Evolutionary conservation across 2,113 vertebrate species (phyloP).

Genomic region (Dendrocopos noguchii): DNA sequence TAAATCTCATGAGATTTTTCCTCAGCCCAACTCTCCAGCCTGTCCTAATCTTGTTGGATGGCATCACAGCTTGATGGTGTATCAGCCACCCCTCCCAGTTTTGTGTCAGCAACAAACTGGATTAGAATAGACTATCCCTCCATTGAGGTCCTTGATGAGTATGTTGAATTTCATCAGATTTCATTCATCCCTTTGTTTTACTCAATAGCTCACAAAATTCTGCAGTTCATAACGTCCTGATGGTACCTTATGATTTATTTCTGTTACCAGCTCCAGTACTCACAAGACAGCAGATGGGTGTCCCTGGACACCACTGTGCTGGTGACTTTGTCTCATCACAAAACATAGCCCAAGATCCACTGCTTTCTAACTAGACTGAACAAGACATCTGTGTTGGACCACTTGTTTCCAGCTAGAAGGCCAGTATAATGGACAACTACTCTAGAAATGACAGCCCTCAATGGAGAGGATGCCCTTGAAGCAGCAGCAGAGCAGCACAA

Average conservation of each 20-base stretch:
- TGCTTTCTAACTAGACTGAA: neutral
- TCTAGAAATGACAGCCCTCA: neutral
- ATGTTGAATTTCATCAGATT: no score
- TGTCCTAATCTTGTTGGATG: no score
- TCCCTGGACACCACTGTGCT: neutral
- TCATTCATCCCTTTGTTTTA: neutral
- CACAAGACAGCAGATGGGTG: accelerated
- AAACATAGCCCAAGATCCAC: neutral
- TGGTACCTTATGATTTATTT: neutral
- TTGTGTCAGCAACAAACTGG: no score
- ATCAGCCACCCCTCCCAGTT: no score
- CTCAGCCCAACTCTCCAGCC: no score
- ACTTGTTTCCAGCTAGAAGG: neutral
- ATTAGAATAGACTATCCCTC: no score
- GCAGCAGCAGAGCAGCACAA: neutral
- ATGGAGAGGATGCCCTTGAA: neutral
- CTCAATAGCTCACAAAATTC: neutral
- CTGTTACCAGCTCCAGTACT: neutral
- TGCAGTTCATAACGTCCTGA: neutral
- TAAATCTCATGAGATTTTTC: no score
- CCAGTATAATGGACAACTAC: neutral
- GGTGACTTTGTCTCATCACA: neutral
- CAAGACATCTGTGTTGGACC: neutral
- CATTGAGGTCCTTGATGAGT: no score
- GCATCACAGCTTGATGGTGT: no score